phyloP scores from a whole-genome alignment of 2,888 invertebrate species.

The Diloba caeruleocephala region DNA sequence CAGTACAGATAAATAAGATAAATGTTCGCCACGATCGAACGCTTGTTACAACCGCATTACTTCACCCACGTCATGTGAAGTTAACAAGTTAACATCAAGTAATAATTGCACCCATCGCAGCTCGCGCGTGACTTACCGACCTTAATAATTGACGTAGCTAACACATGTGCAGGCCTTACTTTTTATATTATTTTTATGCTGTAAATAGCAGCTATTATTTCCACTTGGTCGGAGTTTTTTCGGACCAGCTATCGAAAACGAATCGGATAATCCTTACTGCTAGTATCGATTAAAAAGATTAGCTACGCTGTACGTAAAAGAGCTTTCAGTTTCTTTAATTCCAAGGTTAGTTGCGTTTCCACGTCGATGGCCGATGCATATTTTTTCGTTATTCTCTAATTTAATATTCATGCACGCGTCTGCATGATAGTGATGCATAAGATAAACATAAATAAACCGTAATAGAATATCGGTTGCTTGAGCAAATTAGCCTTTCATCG shows the following conservation, averaged over 20 bases:
- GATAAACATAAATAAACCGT: conserved; percentile 13
- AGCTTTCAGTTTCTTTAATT: conserved; percentile 32
- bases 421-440: conserved; percentile 31
- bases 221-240: conserved; percentile 10
- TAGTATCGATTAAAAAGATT: conserved; percentile 3
- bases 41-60: conserved; percentile 54
- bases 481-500: conserved; percentile 1
- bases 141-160: conserved; percentile 70
- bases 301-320: background rate
- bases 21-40: conserved; percentile 7
- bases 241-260: background rate
- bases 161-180: conserved; percentile 38
- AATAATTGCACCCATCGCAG: conserved; percentile 65
- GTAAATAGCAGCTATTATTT: conserved; percentile 22
- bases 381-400: conserved; percentile 9
- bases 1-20: conserved; percentile 21
- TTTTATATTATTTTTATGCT: conserved; percentile 49
- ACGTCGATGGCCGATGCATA: conserved; percentile 14
- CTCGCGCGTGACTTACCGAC: conserved; percentile 72
- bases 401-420: conserved; percentile 33
- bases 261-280: background rate
- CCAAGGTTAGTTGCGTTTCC: conserved; percentile 18
- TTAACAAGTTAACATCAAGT: conserved; percentile 56
- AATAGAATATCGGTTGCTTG: conserved; percentile 14
- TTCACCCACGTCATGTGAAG: conserved; percentile 54